phyloP scores from a whole-genome alignment of 2,797 vertebrate species.

The Gymnodraco acuticeps region DNA sequence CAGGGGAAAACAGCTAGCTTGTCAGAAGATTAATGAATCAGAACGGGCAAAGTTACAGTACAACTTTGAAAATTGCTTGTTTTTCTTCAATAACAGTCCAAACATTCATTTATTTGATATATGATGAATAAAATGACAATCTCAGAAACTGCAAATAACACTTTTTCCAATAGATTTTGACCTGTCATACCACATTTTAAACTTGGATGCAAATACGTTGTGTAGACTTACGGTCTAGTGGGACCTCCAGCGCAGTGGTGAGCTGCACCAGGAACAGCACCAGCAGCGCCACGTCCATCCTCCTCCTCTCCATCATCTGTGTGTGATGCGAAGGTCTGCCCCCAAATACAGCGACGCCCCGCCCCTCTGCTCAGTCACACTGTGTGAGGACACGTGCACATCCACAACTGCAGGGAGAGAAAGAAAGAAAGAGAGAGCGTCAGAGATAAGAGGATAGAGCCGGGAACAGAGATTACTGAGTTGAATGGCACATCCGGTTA shows the following conservation, averaged over 20 bases:
- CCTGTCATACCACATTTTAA: not conserved
- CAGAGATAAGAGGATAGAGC: slow-evolving; percentile 42
- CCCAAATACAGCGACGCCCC: slow-evolving; percentile 67
- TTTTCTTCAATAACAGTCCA: not conserved
- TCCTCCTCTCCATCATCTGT: slow-evolving; percentile 86
- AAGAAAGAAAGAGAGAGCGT: slow-evolving; percentile 13
- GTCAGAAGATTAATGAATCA: not conserved
- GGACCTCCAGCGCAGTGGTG: slow-evolving; percentile 91
- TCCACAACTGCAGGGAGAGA: slow-evolving; percentile 75
- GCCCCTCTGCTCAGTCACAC: slow-evolving; percentile 67
- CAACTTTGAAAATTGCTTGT: not conserved
- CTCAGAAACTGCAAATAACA: not conserved
- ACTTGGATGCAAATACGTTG: slow-evolving; percentile 2
- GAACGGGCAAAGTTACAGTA: not conserved
- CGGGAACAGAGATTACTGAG: slow-evolving; percentile 29
- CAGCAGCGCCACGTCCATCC: slow-evolving; percentile 80
- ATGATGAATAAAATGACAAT: slow-evolving; percentile 8
- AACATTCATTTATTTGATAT: not conserved
- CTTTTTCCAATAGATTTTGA: not conserved
- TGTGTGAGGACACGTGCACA: slow-evolving; percentile 60
- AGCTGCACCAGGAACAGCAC: slow-evolving; percentile 89
- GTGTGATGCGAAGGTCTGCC: slow-evolving; percentile 74
- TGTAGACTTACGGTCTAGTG: slow-evolving; percentile 93
- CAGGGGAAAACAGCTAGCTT: not conserved
- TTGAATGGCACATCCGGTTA: slow-evolving; percentile 42